Evolutionary conservation across 2,113 vertebrate species (phyloP).

Genomic region (Mustela nigripes): DNA sequence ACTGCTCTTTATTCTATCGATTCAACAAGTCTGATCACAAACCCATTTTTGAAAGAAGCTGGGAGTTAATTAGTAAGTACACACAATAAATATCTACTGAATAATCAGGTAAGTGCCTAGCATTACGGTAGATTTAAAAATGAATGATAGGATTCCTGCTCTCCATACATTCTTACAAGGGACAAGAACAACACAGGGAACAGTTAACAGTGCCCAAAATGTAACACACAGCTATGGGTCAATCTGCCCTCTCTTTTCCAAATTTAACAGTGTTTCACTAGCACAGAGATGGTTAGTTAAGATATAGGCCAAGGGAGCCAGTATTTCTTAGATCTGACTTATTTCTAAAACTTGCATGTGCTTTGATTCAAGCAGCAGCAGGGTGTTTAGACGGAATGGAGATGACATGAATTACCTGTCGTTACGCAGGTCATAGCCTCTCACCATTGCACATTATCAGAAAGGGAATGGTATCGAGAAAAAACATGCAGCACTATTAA

Average conservation of each 20-base stretch:
- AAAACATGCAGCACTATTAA: conserved; percentile 81
- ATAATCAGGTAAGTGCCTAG: conserved; percentile 52
- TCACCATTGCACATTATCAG: conserved; percentile 78
- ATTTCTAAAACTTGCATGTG: conserved; percentile 72
- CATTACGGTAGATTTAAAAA: conserved; percentile 52
- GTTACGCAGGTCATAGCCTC: conserved; percentile 69
- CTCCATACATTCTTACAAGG: conserved; percentile 40
- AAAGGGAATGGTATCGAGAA: conserved; percentile 79
- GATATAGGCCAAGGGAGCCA: conserved; percentile 42
- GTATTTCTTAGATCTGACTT: not conserved
- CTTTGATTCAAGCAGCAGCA: conserved; percentile 79
- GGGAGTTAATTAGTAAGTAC: conserved; percentile 63
- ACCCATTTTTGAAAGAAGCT: conserved; percentile 53
- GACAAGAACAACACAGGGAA: conserved; percentile 48
- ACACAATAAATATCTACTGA: conserved; percentile 34
- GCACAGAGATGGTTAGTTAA: conserved; percentile 5
- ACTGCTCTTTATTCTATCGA: conserved; percentile 65
- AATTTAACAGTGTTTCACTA: conserved; percentile 33
- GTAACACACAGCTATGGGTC: not conserved
- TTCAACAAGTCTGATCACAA: conserved; percentile 71
- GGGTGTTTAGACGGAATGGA: conserved; percentile 80
- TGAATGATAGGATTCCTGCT: conserved; percentile 36
- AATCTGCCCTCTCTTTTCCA: conserved; percentile 51
- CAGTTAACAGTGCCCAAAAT: conserved; percentile 46
- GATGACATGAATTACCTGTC: conserved; percentile 79